These are phyloP conservation scores for Tyrophagus putrescentiae DNA, from an alignment of 1,140 invertebrate genomes.

Conservation along the genomic window DNA sequence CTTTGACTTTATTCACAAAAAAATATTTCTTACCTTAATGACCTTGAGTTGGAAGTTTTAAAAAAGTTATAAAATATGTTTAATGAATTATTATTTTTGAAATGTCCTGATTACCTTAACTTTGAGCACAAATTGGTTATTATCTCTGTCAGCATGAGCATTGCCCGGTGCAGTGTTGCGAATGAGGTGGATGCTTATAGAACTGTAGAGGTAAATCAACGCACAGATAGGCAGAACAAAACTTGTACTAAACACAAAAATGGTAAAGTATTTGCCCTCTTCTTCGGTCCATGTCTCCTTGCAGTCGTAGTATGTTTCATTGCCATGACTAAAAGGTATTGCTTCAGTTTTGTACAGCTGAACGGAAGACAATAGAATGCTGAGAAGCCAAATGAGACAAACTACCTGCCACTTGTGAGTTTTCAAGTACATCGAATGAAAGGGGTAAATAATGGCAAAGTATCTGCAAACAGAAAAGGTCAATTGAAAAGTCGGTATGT, in stretches of 20 bases:
- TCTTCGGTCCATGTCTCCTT: conserved; percentile 30
- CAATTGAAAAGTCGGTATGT: no score
- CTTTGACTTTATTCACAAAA: not conserved
- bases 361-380: conserved; percentile 33
- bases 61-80: not conserved
- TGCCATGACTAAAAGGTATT: conserved; percentile 27
- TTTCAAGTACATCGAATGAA: conserved; percentile 33
- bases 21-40: no score
- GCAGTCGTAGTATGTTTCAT: conserved; percentile 34
- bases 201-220: conserved; percentile 38
- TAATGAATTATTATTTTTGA: conserved; percentile 18
- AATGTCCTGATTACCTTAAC: conserved; percentile 35
- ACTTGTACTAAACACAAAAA: conserved; percentile 38
- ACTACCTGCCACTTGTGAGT: conserved; percentile 31
- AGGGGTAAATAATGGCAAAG: conserved; percentile 35
- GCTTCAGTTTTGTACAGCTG: conserved; percentile 36
- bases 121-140: conserved; percentile 37
- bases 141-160: conserved; percentile 36
- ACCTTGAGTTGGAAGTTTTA: no score
- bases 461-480: conserved; percentile 30
- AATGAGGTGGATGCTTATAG: conserved; percentile 36
- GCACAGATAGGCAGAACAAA: conserved; percentile 38
- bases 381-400: conserved; percentile 36
- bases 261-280: conserved; percentile 31
- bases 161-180: conserved; percentile 39